phyloP scores from a whole-genome alignment of 2,113 vertebrate species.

The Cavia aperea region DNA sequence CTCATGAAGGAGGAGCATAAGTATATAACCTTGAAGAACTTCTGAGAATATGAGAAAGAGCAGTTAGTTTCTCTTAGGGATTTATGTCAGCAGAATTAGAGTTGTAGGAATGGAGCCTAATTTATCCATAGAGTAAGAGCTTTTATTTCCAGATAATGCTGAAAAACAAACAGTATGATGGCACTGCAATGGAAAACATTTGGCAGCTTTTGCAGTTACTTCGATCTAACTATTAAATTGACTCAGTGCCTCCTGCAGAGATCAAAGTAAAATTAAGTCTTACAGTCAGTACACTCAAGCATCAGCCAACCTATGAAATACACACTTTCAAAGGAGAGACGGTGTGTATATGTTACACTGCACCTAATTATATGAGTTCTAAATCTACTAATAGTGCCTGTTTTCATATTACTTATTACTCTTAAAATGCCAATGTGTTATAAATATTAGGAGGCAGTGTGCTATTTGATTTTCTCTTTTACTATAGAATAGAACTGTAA shows the following conservation, averaged over 20 bases:
- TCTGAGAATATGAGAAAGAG: neutral
- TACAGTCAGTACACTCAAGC: fast-evolving
- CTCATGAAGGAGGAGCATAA: neutral
- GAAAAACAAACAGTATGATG: fast-evolving
- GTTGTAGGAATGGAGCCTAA: neutral
- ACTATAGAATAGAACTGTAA: neutral
- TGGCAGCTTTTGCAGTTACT: neutral
- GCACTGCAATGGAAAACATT: fast-evolving
- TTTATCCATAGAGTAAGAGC: fast-evolving
- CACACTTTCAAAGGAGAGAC: fast-evolving
- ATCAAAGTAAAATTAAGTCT: neutral
- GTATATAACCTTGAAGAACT: neutral
- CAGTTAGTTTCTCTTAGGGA: neutral
- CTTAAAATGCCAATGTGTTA: neutral
- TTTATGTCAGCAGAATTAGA: neutral
- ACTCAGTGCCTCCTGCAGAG: neutral
- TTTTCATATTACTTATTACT: fast-evolving
- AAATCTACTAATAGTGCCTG: fast-evolving
- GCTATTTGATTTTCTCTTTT: neutral
- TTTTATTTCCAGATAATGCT: neutral
- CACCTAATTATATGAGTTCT: fast-evolving
- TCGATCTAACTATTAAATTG: neutral
- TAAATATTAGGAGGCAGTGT: neutral
- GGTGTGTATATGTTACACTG: fast-evolving
- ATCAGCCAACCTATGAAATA: neutral